Base-by-base conservation (phyloP, 2,888 invertebrate genomes). In the Atethmia centrago region DNA sequence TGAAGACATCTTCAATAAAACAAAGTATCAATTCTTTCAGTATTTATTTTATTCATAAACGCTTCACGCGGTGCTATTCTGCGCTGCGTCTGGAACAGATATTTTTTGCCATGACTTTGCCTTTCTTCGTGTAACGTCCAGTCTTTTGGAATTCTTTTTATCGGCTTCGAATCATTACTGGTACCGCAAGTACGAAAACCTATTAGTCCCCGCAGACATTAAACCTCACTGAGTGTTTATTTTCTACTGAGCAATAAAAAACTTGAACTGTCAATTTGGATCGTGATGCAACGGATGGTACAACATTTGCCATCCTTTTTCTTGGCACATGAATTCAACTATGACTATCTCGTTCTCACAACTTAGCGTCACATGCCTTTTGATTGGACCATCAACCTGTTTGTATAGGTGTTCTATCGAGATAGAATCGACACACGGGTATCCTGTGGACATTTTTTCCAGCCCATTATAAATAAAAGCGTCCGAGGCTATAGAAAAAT, bases 301-400 rank as follows among this genome's bases (percentile, higher is more conserved):
- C 81, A 81, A 64, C 49, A 80, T 86, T 72, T 74, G 84, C 79
- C 68, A 65, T 91, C 91, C 84, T 87, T 77, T 79, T 93, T 85
- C 77, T 70, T 72, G 74, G 65, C 77, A 70, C 59, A 58, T 53
- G 59, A 74, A 73, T 88, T 77, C 61, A 69, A 66, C 82, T 87
- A 82, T 89, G 53, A 88, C 88, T 62, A 85, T 90, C 85, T 91
- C 89, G 83, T 71, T 83, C 82, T 74, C 53, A 80, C 87, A 83
- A 79, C 86, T 87, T 86, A 88, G 85, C 85, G 77, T 77, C 87
- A 84, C 69, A 86, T 88, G 88, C 89, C 86, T 88, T 89, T 89
- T 91, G 92, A 93, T 93, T 92, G 91, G 92, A 88, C 89, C 92
- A 89, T 92, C 91, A 93, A 92, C 91, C 90, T 88, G 90, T 89